These are phyloP conservation scores for Momotus momota DNA, from an alignment of 2,797 vertebrate genomes.

Conservation along the genomic window DNA sequence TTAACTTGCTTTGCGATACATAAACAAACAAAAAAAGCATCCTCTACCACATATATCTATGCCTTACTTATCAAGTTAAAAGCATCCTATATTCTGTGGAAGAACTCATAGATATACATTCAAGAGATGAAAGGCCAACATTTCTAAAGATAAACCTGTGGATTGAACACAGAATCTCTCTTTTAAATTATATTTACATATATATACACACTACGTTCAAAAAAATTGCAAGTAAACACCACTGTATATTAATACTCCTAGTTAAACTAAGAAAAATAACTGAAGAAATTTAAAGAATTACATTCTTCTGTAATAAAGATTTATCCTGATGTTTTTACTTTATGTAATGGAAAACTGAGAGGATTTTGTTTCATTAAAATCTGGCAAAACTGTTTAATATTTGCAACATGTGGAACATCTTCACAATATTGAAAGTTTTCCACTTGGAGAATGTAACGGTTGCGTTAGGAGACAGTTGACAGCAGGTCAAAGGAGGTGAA, in stretches of 20 bases:
- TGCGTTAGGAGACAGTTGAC: background rate
- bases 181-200: background rate
- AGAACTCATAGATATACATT: background rate
- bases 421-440: constrained; percentile 9
- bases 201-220: background rate
- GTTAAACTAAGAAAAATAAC: background rate
- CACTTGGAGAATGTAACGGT: background rate
- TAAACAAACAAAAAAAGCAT: background rate
- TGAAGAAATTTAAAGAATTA: background rate
- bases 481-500: background rate
- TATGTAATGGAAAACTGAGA: background rate
- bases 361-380: background rate
- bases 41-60: background rate
- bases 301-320: background rate
- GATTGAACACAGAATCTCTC: background rate
- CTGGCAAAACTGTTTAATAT: background rate
- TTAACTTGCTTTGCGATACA: background rate
- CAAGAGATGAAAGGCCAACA: background rate
- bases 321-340: background rate
- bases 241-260: background rate
- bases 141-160: background rate
- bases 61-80: background rate
- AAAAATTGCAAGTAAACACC: background rate
- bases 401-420: constrained; percentile 4
- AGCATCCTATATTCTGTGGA: background rate